Evolutionary conservation across 2,888 invertebrate species (phyloP), one percentile per base, ranked within the genome.

Genomic region (Napeogenes inachia): DNA sequence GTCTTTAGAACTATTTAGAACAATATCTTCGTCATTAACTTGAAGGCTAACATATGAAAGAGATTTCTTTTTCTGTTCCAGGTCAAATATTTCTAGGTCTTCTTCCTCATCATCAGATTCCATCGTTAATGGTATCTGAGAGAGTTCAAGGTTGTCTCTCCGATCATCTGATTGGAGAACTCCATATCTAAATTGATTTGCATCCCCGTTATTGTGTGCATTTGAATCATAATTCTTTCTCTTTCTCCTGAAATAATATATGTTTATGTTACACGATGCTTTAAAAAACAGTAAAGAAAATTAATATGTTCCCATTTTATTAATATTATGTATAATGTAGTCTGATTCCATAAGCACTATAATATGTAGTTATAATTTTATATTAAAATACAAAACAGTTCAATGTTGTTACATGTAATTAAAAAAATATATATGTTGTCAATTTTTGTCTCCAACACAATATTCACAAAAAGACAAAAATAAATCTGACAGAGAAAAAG

Each of bases 71-170:
- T 88, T 89, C 65, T 89, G 86, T 69, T 84, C 88, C 42, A 91
- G 71, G 68, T 91, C 91, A 68, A 91, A 91, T 72, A 91, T 90
- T 68, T 91, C 91, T 35, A 91, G 70, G 62, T 91, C 91, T 42
- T 90, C 91, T 57, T 91, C 91, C 6, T 90, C 88, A 42, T 90
- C 91, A 57, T 91, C 91, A 0, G 91, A 90, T 56, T 91, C 90
- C 84, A 89, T 86, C 0, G 90, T 90, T 3, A 91, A 73, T 0
- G 91, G 91, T 45, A 91, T 79, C 60, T 85, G 74, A 13, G 91
- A 85, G 4, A 89, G 72, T 73, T 91, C 91, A 46, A 89, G 67
- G 65, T 87, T 90, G 66, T 88, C 89, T 50, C 84, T 79, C 32
- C 82, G 74, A 62, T 91, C 91, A 56, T 90, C 89, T 0, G 91